These are phyloP conservation scores for Pentamera pediparva DNA, from an alignment of 53 echinoderm and acorn worm genomes.

Conservation along the genomic window DNA sequence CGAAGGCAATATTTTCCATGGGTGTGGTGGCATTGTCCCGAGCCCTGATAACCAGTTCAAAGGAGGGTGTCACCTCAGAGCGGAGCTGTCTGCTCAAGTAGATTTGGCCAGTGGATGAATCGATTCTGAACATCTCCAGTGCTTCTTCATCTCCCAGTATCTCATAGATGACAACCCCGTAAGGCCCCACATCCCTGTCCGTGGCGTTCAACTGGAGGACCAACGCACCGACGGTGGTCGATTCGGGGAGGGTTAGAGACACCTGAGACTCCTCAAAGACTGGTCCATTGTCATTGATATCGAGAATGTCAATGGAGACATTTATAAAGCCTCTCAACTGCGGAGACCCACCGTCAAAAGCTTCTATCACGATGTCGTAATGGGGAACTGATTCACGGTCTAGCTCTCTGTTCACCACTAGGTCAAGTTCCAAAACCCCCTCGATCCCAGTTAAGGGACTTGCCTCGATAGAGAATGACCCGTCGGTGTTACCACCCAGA, in stretches of 20 bases:
- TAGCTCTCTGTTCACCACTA: conserved; percentile 57
- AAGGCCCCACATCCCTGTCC: conserved; percentile 66
- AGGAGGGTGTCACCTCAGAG: conserved; percentile 38
- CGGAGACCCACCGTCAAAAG: conserved; percentile 87
- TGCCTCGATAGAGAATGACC: conserved; percentile 57
- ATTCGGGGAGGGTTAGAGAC: too few relatives aligned
- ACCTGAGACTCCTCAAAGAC: conserved; percentile 57
- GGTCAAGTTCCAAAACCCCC: conserved; percentile 44
- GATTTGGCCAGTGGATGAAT: conserved; percentile 70
- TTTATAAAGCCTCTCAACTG: conserved; percentile 57
- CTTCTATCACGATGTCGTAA: conserved; percentile 76
- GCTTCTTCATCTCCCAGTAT: conserved; percentile 45
- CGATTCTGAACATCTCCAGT: conserved; percentile 58
- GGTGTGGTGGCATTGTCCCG: conserved; percentile 58
- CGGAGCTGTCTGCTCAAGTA: conserved; percentile 74
- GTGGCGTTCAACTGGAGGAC: conserved; percentile 79
- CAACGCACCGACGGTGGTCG: conserved; percentile 42
- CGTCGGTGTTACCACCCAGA: conserved; percentile 63
- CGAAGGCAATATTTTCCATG: conserved; percentile 40
- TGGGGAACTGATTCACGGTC: conserved; percentile 68
- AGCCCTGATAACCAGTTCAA: conserved; percentile 58
- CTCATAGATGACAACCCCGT: conserved; percentile 74
- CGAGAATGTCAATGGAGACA: conserved; percentile 53
- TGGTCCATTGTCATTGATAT: conserved; percentile 72
- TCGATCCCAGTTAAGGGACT: neutral